These are phyloP conservation scores for Scomber colias DNA, from an alignment of 2,113 vertebrate species.

Conservation along the genomic window DNA sequence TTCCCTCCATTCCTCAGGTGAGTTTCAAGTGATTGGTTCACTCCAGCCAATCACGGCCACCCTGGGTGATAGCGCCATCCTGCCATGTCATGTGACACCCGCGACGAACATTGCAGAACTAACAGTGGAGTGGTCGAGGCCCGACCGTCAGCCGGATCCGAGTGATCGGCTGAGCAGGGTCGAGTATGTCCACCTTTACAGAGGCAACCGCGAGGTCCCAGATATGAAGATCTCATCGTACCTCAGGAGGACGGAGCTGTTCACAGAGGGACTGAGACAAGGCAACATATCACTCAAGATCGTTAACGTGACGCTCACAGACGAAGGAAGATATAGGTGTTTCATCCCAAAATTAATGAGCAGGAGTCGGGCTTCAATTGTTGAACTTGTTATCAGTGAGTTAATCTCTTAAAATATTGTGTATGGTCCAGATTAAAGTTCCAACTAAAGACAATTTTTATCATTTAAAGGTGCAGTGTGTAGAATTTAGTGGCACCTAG, in stretches of 20 bases:
- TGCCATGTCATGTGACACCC: background rate
- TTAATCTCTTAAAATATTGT: too few relatives aligned
- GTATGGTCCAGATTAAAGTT: too few relatives aligned
- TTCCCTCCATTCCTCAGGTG: background rate
- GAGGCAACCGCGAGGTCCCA: background rate
- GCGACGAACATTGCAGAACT: fast-evolving
- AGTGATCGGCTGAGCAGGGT: background rate
- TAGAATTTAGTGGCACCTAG: too few relatives aligned
- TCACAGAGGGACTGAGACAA: background rate
- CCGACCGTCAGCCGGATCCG: background rate
- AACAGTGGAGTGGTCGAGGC: conserved; percentile 2
- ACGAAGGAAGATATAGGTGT: background rate
- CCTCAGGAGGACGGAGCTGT: background rate
- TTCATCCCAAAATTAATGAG: background rate
- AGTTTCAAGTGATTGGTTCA: background rate
- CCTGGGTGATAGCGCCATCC: background rate
- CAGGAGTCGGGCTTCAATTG: background rate
- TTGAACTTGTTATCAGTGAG: background rate
- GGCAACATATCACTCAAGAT: background rate
- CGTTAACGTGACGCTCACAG: background rate
- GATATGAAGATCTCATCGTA: background rate
- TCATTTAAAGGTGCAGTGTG: too few relatives aligned
- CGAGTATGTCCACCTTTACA: background rate
- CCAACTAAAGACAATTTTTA: too few relatives aligned
- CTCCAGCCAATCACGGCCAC: background rate